A percentile compares a stretch with the other conserved stretches of the same genome.
These are phyloP conservation scores for Drosophila maculinotata DNA, from an alignment of 2,888 invertebrate genomes.

Conservation along the genomic window DNA sequence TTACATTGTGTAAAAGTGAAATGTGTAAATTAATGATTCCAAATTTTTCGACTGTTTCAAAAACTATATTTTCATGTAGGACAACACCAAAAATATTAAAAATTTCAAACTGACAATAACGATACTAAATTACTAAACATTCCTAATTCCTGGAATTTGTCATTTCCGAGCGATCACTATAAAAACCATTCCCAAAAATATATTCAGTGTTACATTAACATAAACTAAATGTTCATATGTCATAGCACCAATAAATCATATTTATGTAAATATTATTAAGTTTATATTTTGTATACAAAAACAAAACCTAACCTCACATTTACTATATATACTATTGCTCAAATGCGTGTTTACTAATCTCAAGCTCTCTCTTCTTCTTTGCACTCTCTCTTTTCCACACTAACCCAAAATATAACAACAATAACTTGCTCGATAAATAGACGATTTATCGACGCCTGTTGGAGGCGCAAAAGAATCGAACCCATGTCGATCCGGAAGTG, in stretches of 20 bases:
- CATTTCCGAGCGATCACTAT: neutral
- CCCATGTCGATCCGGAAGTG: slow-evolving; percentile 94
- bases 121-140: no score
- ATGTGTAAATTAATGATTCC: no score
- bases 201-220: slow-evolving; percentile 60
- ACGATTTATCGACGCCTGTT: slow-evolving; percentile 94
- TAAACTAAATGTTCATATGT: slow-evolving; percentile 70
- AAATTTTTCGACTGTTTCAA: no score
- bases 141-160: neutral
- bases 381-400: slow-evolving; percentile 55
- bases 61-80: no score
- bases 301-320: slow-evolving; percentile 48
- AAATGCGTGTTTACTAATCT: slow-evolving; percentile 47
- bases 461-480: slow-evolving; percentile 91
- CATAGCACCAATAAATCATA: slow-evolving; percentile 64
- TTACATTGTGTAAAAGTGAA: neutral
- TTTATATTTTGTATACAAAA: slow-evolving; percentile 14
- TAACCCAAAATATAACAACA: slow-evolving; percentile 6
- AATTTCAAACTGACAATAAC: no score
- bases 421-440: slow-evolving; percentile 84
- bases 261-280: slow-evolving; percentile 60
- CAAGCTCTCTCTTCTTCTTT: slow-evolving; percentile 24
- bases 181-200: slow-evolving; percentile 20
- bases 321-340: slow-evolving; percentile 6
- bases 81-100: no score